These are phyloP conservation scores for Tiphia femorata DNA, from an alignment of 2,888 invertebrate genomes.

Conservation along the genomic window DNA sequence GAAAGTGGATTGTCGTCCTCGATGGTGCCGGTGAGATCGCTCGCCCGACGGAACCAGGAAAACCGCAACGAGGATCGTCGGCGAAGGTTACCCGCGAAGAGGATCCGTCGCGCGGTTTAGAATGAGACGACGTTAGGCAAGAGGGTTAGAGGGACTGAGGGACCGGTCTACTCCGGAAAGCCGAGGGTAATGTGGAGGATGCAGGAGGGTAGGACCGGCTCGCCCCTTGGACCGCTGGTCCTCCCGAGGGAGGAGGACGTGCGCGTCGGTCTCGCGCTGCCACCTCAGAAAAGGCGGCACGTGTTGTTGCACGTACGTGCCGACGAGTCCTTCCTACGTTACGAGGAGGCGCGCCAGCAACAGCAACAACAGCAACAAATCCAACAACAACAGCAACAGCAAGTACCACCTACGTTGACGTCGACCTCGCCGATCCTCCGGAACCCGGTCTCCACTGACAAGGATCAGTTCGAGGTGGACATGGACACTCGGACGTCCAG, in stretches of 20 bases:
- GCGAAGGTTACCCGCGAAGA: no score
- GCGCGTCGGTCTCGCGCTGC: constrained; percentile 37
- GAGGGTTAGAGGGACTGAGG: no score
- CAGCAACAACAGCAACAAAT: constrained; percentile 20
- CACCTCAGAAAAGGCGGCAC: constrained; percentile 57
- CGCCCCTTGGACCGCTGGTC: constrained; percentile 56
- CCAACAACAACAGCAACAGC: background rate
- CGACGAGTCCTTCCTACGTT: constrained; percentile 56
- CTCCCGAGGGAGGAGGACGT: constrained; percentile 49
- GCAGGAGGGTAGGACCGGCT: constrained; percentile 58
- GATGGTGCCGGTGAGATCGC: no score
- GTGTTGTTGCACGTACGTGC: constrained; percentile 60
- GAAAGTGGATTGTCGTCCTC: no score
- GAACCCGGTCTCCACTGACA: constrained; percentile 25
- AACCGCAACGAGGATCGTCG: no score
- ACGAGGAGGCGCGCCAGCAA: constrained; percentile 45
- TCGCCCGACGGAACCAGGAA: no score
- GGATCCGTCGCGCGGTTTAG: background rate
- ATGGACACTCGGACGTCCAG: constrained; percentile 8
- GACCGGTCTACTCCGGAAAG: no score
- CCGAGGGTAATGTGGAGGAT: constrained; percentile 62
- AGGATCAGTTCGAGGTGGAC: constrained; percentile 32
- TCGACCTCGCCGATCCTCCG: constrained; percentile 38
- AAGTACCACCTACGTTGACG: constrained; percentile 15
- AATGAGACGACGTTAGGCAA: background rate